Evolutionary conservation across 2,888 invertebrate species (phyloP).

Genomic region (Pharmacophagus antenor): DNA sequence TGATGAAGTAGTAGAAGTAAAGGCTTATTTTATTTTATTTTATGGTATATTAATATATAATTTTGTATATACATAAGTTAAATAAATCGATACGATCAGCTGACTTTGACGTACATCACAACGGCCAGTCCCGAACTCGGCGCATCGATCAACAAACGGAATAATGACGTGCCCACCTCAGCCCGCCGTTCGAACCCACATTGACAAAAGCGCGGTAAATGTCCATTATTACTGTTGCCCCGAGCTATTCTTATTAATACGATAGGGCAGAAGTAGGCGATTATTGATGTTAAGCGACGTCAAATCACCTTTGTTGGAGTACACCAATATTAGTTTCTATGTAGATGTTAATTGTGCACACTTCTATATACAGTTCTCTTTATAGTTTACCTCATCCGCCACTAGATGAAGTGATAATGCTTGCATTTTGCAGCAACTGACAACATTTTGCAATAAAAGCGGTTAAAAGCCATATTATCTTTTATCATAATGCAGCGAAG

Average conservation of each 20-base stretch:
- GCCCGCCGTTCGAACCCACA: conserved; percentile 65
- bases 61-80: too few species aligned
- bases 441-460: too few species aligned
- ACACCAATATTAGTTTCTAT: neutral
- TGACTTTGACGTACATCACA: conserved; percentile 44
- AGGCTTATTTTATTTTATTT: too few species aligned
- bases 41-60: too few species aligned
- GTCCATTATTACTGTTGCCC: conserved; percentile 64
- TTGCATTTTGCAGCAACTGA: neutral
- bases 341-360: neutral
- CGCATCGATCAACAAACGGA: conserved; percentile 55
- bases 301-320: conserved; percentile 25
- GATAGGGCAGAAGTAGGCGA: conserved; percentile 49
- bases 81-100: neutral
- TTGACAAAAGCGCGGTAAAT: conserved; percentile 75
- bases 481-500: too few species aligned
- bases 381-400: neutral
- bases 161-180: conserved; percentile 73
- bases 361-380: neutral
- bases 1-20: too few species aligned
- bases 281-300: conserved; percentile 35
- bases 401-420: neutral
- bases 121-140: conserved; percentile 44
- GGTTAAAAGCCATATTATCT: too few species aligned
- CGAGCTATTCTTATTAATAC: conserved; percentile 61